Base-by-base conservation (phyloP, 1,140 invertebrate species). In the Pseudomyrmex cubaensis region DNA sequence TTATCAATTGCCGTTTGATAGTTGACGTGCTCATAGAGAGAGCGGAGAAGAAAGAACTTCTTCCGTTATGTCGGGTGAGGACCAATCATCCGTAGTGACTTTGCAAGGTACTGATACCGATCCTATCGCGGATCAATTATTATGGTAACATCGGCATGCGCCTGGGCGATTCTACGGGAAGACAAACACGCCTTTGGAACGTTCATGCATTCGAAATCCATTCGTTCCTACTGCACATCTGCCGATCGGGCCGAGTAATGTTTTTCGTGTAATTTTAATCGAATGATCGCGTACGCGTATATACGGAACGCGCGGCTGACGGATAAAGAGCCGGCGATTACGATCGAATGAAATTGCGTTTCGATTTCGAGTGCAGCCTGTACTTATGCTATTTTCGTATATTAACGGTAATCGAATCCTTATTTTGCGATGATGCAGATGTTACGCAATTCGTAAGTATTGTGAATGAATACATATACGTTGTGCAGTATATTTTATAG, bases 191-290 rank as follows among this genome's bases (percentile, higher is more conserved):
- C 70, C 44, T 25, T 35, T 44, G 56, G 35, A 66, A 46, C 48
- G 52, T 56, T 87, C 72, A 72, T 82, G 74, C 61, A 87, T 84
- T 87, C 69, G 82, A 63, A 87, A 88, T 88, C 46, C 75, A 80
- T 86, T 63, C 59, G 61, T 85, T 85, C 67, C 54, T 57, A 50
- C 15, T 17, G 50, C 50, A 57, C 87, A 84, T 88, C 84, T 86
- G 84, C 80, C 64, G 73, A 82, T 73, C 83, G 46, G 46, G 8
- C 13, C 76, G 76, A 25, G 66, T 80, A 64, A 76, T 72, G 80
- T 35, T 64, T 72, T 62, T 84, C 72, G 82, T 80, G 85, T 82
- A 89, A 86, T 89, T 89, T 89, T 89, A 89, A 89, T 89, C 82
- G 85, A 82, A 78, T 86, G 85, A 89, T 87, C 86, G 59, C 35